phyloP scores from a whole-genome alignment of 2,797 vertebrate species.

The Halcyon smyrnensis region DNA sequence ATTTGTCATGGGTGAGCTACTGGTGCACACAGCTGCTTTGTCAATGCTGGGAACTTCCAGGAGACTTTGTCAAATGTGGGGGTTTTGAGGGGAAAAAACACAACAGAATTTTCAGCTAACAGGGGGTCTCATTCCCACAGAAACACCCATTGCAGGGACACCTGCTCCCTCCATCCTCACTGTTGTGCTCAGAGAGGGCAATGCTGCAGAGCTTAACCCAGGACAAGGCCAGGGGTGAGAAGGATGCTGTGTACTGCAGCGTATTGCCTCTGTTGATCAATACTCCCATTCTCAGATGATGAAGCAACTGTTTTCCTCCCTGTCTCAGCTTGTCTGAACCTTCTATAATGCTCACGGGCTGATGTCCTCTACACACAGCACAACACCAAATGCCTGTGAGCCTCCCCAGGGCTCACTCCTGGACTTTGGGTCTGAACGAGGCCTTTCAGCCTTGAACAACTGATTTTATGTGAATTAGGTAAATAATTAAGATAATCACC shows the following conservation, averaged over 20 bases:
- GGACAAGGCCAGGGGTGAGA: fast-evolving
- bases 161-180: fast-evolving
- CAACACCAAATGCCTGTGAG: background rate
- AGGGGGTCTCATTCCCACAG: background rate
- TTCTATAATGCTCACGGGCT: fast-evolving
- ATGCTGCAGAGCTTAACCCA: fast-evolving
- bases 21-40: background rate
- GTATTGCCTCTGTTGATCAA: fast-evolving
- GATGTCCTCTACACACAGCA: fast-evolving
- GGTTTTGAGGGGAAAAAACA: background rate
- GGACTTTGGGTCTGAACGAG: background rate
- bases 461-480: background rate
- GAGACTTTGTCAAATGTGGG: background rate
- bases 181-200: fast-evolving
- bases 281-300: fast-evolving
- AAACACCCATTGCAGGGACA: fast-evolving
- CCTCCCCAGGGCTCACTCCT: background rate
- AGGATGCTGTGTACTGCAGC: background rate
- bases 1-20: background rate
- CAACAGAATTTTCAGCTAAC: background rate
- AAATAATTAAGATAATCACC: background rate
- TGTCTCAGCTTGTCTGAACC: background rate
- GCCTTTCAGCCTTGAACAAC: background rate
- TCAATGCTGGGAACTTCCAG: background rate
- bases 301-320: background rate